Evolutionary conservation across 2,113 vertebrate species (phyloP).

Genomic region (Engystomops pustulosus): DNA sequence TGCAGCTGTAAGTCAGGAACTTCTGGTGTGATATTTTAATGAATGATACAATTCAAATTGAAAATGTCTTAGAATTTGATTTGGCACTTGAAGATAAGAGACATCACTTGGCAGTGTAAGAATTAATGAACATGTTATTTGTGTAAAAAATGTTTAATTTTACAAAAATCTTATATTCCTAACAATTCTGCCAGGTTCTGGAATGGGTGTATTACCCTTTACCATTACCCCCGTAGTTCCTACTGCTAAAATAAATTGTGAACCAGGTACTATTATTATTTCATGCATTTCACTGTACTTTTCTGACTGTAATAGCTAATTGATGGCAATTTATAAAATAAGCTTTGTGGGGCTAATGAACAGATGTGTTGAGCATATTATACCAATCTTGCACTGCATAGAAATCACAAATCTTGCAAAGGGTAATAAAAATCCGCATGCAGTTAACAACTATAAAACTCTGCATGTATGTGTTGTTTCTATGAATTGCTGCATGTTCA

Average conservation of each 20-base stretch:
- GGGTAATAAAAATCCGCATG: conserved; percentile 15
- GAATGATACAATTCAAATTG: background rate
- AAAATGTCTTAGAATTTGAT: background rate
- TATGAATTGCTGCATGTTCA: conserved; percentile 16
- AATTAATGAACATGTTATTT: conserved; percentile 74
- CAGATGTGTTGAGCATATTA: background rate
- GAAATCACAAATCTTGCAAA: background rate
- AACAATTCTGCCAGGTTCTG: conserved; percentile 90
- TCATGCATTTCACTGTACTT: conserved; percentile 65
- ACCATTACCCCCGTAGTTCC: conserved; percentile 90
- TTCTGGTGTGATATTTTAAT: conserved; percentile 44
- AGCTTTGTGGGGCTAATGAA: conserved; percentile 24
- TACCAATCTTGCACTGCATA: conserved; percentile 28
- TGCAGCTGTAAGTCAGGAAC: conserved; percentile 55
- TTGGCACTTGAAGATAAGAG: background rate
- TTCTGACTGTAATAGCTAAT: conserved; percentile 50
- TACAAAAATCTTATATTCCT: conserved; percentile 78
- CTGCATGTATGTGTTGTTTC: conserved; percentile 36
- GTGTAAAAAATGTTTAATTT: conserved; percentile 79
- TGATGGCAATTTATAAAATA: conserved; percentile 24
- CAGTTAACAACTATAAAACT: conserved; percentile 20
- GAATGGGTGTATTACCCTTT: conserved; percentile 93
- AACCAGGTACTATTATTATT: conserved; percentile 87
- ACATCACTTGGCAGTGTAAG: conserved; percentile 73
- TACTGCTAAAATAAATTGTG: conserved; percentile 97